Conservation (phyloP, 2,888 invertebrate genomes). For the Steinernema scapterisci region DNA sequence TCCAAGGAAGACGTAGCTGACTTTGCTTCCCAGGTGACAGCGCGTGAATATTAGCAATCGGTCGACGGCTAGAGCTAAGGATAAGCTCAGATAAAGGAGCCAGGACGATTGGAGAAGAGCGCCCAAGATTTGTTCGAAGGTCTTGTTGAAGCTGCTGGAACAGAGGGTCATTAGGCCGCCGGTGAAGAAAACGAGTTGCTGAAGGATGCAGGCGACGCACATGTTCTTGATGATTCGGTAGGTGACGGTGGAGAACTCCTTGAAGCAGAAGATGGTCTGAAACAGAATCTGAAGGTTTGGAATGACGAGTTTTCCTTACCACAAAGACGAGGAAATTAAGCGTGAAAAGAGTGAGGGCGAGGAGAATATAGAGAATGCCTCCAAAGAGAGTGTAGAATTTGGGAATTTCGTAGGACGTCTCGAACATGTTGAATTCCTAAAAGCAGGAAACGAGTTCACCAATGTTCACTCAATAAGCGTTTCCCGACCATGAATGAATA, state of each 20-base stretch:
- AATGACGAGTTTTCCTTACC: too few species aligned
- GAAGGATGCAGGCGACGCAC: background rate
- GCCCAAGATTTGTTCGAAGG: background rate
- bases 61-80: background rate
- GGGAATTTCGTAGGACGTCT: too few species aligned
- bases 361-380: too few species aligned
- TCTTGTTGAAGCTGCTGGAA: background rate
- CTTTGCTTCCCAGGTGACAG: background rate
- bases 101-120: background rate
- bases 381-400: too few species aligned
- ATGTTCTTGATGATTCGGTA: slow-evolving; percentile 23
- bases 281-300: background rate
- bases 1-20: background rate
- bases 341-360: too few species aligned
- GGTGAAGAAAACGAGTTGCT: background rate
- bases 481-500: too few species aligned
- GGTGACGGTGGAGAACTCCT: background rate
- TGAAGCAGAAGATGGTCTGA: background rate
- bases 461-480: too few species aligned
- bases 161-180: background rate
- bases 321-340: too few species aligned
- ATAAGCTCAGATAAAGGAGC: background rate
- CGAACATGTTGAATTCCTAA: too few species aligned
- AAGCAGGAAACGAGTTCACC: too few species aligned
- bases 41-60: background rate